Evolutionary conservation across 2,113 vertebrate species (phyloP).

Genomic region (Anolis sagrei): DNA sequence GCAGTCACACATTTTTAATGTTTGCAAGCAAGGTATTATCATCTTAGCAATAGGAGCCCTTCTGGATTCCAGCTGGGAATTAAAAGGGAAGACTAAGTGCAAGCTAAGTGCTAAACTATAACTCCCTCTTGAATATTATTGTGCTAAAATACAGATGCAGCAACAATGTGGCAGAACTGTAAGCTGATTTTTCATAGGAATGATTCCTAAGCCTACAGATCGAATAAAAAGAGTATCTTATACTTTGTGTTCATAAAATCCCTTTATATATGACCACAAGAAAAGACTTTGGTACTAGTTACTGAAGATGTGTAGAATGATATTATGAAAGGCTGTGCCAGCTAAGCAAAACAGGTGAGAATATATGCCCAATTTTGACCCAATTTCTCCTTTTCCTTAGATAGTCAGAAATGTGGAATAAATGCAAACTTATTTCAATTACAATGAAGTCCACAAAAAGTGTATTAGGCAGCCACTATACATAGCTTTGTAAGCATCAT

Average conservation of each 20-base stretch:
- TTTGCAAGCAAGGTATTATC: slow-evolving; percentile 36
- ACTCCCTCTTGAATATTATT: slow-evolving; percentile 16
- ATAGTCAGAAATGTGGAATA: not conserved
- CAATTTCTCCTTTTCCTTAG: not conserved
- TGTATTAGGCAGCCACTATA: not conserved
- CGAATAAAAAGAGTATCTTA: not conserved
- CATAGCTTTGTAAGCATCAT: not conserved
- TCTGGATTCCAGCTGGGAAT: slow-evolving; percentile 28
- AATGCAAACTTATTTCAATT: not conserved
- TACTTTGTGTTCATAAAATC: slow-evolving; percentile 41
- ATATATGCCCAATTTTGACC: not conserved
- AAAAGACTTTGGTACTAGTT: not conserved
- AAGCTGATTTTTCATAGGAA: slow-evolving; percentile 6
- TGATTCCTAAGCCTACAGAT: not conserved
- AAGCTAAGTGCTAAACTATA: slow-evolving; percentile 4
- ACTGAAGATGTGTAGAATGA: not conserved
- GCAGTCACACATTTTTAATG: slow-evolving; percentile 41
- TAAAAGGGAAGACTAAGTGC: not conserved
- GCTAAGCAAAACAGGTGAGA: not conserved
- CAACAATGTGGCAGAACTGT: not conserved
- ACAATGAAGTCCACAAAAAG: not conserved
- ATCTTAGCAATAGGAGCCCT: slow-evolving; percentile 36
- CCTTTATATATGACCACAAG: not conserved
- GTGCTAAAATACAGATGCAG: slow-evolving; percentile 31
- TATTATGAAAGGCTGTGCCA: not conserved